These are phyloP conservation scores for Tragelaphus strepsiceros DNA, from an alignment of 2,113 vertebrate genomes.

Conservation along the genomic window DNA sequence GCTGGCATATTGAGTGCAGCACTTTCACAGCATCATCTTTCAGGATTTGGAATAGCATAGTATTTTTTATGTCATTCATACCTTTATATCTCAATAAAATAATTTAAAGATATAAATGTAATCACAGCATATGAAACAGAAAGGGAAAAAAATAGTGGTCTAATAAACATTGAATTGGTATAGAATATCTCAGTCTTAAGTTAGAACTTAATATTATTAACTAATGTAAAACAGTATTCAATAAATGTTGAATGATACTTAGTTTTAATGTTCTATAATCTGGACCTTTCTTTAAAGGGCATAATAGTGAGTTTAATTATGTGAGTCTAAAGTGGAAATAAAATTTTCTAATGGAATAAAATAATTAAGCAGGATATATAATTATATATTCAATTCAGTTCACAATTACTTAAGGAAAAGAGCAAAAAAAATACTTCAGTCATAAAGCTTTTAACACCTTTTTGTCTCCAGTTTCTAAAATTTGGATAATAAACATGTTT, in stretches of 20 bases:
- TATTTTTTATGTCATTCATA: background rate
- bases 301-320: slow-evolving; percentile 44
- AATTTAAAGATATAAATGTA: background rate
- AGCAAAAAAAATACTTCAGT: background rate
- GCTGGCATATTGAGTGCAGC: too few species aligned
- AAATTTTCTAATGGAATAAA: slow-evolving; percentile 61
- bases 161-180: background rate
- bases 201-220: background rate
- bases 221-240: slow-evolving; percentile 32
- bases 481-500: background rate
- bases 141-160: background rate
- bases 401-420: background rate
- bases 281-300: slow-evolving; percentile 52
- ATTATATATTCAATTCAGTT: background rate
- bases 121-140: background rate
- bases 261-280: slow-evolving; percentile 45
- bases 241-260: slow-evolving; percentile 46
- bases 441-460: background rate
- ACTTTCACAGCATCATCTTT: too few species aligned
- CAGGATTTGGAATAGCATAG: background rate
- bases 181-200: slow-evolving; percentile 26
- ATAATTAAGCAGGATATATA: background rate
- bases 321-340: slow-evolving; percentile 65
- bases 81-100: background rate
- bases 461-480: slow-evolving; percentile 12